Evolutionary conservation across 2,113 vertebrate species (phyloP).

Genomic region (Daubentonia madagascariensis): DNA sequence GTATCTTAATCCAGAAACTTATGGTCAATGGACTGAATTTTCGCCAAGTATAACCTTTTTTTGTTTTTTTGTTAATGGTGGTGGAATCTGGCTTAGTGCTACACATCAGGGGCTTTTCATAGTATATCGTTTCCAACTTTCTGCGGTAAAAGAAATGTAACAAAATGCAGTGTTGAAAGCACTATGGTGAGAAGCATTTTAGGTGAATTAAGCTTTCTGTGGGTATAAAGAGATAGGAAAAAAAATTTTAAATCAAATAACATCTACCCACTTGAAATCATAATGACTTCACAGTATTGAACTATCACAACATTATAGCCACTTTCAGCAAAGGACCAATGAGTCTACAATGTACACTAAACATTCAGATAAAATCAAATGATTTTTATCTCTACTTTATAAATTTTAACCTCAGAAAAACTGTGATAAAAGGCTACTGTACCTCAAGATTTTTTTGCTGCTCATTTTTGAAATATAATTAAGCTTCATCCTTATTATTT

Average conservation of each 20-base stretch:
- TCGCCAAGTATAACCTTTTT: neutral
- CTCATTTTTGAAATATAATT: slow-evolving; percentile 70
- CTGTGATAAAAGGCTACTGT: slow-evolving; percentile 48
- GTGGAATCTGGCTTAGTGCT: neutral
- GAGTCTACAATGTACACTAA: neutral
- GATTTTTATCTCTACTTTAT: slow-evolving; percentile 54
- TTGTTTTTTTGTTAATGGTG: neutral
- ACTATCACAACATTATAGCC: neutral
- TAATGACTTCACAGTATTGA: neutral
- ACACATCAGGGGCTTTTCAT: neutral
- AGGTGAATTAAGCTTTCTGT: neutral
- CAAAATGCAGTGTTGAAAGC: neutral
- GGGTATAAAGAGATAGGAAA: neutral
- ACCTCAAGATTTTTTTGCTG: slow-evolving; percentile 23
- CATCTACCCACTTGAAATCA: neutral
- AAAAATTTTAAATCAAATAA: slow-evolving; percentile 11
- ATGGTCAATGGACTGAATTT: neutral
- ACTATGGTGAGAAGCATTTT: neutral
- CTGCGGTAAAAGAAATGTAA: neutral
- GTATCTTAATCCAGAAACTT: neutral
- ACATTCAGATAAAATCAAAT: neutral
- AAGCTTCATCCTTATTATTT: slow-evolving; percentile 62
- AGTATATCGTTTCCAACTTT: neutral
- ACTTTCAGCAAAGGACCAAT: neutral
- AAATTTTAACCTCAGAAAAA: slow-evolving; percentile 46